A percentile compares a stretch with the other conserved stretches of the same genome.
Evolutionary conservation across 2,113 vertebrate genomes (phyloP).

Genomic region (Trogon melanurus): DNA sequence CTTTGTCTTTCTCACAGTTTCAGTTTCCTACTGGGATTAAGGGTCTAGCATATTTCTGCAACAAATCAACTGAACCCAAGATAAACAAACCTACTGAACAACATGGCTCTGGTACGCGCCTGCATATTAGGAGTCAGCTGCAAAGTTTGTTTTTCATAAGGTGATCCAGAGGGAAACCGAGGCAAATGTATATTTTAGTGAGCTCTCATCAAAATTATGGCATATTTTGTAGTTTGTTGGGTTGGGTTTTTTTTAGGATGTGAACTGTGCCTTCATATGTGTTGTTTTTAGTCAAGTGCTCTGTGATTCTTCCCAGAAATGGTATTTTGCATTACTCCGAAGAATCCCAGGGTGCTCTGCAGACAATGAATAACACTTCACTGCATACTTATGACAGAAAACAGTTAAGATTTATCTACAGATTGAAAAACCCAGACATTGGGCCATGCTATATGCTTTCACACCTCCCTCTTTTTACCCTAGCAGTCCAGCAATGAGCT

Average conservation of each 20-base stretch:
- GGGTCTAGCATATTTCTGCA: constrained; percentile 73
- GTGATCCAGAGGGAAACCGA: constrained; percentile 4
- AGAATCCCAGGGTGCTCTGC: background rate
- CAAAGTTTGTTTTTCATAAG: background rate
- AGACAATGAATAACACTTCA: background rate
- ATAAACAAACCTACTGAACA: constrained; percentile 72
- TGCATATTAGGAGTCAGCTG: constrained; percentile 46
- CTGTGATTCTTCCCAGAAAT: background rate
- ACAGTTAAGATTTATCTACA: background rate
- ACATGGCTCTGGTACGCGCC: background rate
- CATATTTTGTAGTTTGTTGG: background rate
- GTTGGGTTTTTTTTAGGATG: background rate
- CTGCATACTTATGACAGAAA: background rate
- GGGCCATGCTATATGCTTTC: background rate
- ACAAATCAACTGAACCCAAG: constrained; percentile 72
- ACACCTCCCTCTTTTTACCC: background rate
- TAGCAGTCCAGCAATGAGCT: rapidly evolving
- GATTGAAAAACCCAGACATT: background rate
- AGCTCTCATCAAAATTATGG: background rate
- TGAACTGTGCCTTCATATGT: background rate
- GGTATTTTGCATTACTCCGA: background rate
- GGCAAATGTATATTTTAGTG: background rate
- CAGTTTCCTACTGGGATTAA: constrained; percentile 74
- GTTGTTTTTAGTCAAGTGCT: background rate
- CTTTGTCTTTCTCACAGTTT: constrained; percentile 82